Evolutionary conservation across 2,113 vertebrate species (phyloP).

Genomic region (Rhinichthys klamathensis): DNA sequence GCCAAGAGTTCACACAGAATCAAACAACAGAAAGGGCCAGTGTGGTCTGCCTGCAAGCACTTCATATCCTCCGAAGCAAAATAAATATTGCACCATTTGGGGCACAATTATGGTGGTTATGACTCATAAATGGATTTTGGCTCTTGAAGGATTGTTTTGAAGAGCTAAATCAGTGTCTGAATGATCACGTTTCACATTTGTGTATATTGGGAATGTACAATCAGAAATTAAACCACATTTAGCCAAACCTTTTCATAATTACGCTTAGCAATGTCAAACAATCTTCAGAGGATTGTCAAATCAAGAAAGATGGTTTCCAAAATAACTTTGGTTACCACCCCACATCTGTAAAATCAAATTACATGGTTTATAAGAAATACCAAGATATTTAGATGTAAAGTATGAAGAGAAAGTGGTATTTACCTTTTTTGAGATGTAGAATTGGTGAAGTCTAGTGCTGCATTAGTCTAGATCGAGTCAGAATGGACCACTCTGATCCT

Average conservation of each 20-base stretch:
- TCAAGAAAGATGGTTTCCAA: background rate
- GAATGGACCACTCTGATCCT: background rate
- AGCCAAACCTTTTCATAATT: background rate
- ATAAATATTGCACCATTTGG: constrained; percentile 13
- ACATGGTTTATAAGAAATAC: too few species aligned
- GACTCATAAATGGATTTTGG: constrained; percentile 5
- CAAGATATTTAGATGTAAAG: too few species aligned
- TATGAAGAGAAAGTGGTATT: background rate
- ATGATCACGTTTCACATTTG: background rate
- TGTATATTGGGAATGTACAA: background rate
- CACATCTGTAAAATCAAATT: background rate
- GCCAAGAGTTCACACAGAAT: background rate
- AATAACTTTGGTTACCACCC: background rate
- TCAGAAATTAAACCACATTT: background rate
- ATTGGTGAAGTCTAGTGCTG: background rate
- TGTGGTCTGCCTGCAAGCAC: background rate
- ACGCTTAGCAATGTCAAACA: too few species aligned
- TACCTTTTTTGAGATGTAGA: background rate
- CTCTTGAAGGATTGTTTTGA: background rate
- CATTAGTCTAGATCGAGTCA: background rate
- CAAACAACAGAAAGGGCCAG: background rate
- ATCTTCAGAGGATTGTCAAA: background rate
- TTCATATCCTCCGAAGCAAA: background rate
- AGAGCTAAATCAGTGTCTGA: background rate
- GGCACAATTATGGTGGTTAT: background rate